Base-by-base conservation (phyloP, 2,888 invertebrate genomes). In the Pachycephus smyrnensis region DNA sequence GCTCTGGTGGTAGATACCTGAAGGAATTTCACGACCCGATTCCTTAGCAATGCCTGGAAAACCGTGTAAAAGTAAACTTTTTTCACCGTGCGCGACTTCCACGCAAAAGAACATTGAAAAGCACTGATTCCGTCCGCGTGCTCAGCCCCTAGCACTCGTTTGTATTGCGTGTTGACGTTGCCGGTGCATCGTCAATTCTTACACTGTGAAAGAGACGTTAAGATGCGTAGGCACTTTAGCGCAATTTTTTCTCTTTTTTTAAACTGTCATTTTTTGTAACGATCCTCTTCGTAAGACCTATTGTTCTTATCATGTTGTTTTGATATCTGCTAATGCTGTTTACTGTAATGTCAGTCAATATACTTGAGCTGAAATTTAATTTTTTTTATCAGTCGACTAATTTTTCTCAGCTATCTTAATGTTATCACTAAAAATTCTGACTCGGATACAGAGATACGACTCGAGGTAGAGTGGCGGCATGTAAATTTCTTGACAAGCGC, bases 401-500 rank as follows among this genome's bases (percentile, higher is more conserved):
- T 23, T 55, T 55, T 55, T 23, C 55, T 23, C 55, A 55, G 23
- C 55, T 55, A 55, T 55, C 55, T 55, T 55, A 55, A 55, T 55
- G 55, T 55, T 23, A 55, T 15, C 55, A 23, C 9, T 55, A 23
- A 55, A 55, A 55, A 55, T 23, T 55, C 55, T 55, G 55, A 55
- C 55, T 55, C 55, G 12, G 31, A 12, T 2, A 33, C 32, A 12
- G 31, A 71, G 71, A 31, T 15, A 71, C 32, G 31, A 71, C 32
- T 6, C 12, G 71, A 32, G 71, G 3, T 32, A 33, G 71, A 71
- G 71, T 6, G 31, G 23, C 31, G 71, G 71, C 86, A 86, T 87
- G 86, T 84, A 84, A 84, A 87, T 86, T 87, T 80, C 81, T 82
- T 81, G 84, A 84, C 84, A 83, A 83, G 82, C 83, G 84, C 81